Conservation (phyloP, 1,140 invertebrate genomes). For the Alviniconcha marisindica region DNA sequence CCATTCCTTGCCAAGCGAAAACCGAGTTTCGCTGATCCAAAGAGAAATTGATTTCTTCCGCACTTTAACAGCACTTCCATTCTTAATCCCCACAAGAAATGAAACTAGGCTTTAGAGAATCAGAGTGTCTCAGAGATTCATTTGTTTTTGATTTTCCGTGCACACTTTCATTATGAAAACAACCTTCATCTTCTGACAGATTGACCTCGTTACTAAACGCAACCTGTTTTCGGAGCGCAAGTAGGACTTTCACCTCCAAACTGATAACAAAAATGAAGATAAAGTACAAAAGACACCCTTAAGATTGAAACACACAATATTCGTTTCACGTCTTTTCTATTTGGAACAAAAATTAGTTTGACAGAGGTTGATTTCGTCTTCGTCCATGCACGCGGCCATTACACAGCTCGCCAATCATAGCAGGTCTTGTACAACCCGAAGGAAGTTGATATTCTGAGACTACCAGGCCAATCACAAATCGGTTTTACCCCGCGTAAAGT, state of each 20-base stretch:
- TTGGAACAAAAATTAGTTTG: too few relatives aligned
- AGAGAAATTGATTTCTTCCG: background rate
- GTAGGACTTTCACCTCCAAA: too few relatives aligned
- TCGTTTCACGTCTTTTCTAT: too few relatives aligned
- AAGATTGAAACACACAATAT: background rate
- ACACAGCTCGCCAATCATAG: constrained; percentile 14
- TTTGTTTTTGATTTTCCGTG: too few relatives aligned
- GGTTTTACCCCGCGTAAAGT: constrained; percentile 66
- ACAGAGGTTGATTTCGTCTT: background rate
- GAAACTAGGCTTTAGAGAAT: too few relatives aligned
- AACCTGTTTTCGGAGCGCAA: too few relatives aligned
- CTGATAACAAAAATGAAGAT: too few relatives aligned
- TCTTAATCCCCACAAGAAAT: background rate
- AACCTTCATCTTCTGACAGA: too few relatives aligned
- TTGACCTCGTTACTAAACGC: too few relatives aligned
- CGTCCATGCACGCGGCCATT: background rate
- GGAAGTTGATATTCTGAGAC: constrained; percentile 4
- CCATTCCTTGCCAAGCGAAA: background rate
- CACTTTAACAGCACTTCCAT: constrained; percentile 19
- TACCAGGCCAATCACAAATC: constrained; percentile 57
- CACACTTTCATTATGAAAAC: too few relatives aligned
- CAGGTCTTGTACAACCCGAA: constrained; percentile 16
- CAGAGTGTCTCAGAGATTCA: too few relatives aligned
- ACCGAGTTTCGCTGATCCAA: background rate
- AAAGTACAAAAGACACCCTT: background rate